Base-by-base conservation (phyloP, 1,140 invertebrate genomes). In the Drosophila kepulauana region DNA sequence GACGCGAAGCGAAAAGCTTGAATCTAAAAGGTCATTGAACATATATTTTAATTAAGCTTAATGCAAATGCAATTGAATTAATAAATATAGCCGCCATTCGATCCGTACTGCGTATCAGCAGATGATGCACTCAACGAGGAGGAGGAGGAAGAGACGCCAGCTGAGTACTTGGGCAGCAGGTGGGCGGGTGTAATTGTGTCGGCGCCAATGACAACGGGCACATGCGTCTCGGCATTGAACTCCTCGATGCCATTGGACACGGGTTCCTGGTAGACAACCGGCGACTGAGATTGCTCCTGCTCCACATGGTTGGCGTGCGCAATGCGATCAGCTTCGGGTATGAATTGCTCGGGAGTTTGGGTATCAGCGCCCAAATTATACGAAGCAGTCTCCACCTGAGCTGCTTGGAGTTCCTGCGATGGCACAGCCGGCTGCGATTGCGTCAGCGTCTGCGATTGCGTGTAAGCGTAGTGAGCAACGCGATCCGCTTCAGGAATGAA, bases 81-180 rank as follows among this genome's bases (percentile, higher is more conserved):
- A 67, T 88, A 88, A 11, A 89, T 79, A 62, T 89, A 89, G 16
- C 85, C 85, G 43, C 85, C 85, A 38, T 89, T 89, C n/a, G 85
- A 54, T 3, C 51, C 85, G 56, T 89, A 89, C 43, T 90, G 81
- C 5, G 85, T 89, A 20, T 56, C 82, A 25, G 20, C 20, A 4
- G 20, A 15, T 20, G 52, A 38, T 7, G 7, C 7, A 38, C 35
- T 38, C 45, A 7, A 20, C 0, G 67, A 61, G 20, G 20, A 43
- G 0, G 48, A 48, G 3, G 8, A 13, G 10, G 52, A 41, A 28
- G 43, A 13, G 13, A 13, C 28, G 11, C 28, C 46, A 7, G 63
- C 48, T 8, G 77, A 45, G 33, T 67, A 76, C 1, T 49, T 51
- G 41, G 52, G 10, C 25, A 41, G 8, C 15, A 81, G 54, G 7